A percentile compares a stretch with the other conserved stretches of the same genome.
Conservation (phyloP, 2,888 invertebrate species). For the Microctonus hyperodae region DNA sequence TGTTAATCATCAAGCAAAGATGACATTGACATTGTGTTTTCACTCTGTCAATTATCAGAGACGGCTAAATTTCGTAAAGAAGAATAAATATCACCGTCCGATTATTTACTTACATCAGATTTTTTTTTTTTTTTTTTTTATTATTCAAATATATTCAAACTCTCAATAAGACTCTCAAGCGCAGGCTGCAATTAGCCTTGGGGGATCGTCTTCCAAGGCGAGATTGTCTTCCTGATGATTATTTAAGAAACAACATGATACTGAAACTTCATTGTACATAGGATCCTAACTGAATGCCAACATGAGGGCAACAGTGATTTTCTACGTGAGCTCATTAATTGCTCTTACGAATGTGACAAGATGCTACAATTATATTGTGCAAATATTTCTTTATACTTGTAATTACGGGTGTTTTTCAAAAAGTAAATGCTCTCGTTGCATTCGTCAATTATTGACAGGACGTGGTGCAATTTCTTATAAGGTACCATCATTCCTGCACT, state of each 20-base stretch:
- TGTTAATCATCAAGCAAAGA: constrained; percentile 1
- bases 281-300: constrained; percentile 19
- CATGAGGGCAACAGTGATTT: constrained; percentile 9
- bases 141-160: neutral
- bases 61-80: constrained; percentile 9
- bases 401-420: constrained; percentile 4
- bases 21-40: constrained; percentile 16
- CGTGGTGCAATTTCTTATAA: constrained; percentile 47
- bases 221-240: constrained; percentile 26
- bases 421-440: constrained; percentile 22
- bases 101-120: constrained; percentile 26
- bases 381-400: constrained; percentile 20
- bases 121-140: constrained; percentile 9
- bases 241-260: constrained; percentile 21
- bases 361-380: constrained; percentile 15
- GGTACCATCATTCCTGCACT: constrained; percentile 56
- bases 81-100: constrained; percentile 21
- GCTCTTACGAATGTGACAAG: constrained; percentile 20
- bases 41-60: constrained; percentile 6
- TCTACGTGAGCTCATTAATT: constrained; percentile 25
- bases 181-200: neutral
- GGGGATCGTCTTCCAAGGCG: constrained; percentile 3
- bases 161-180: neutral
- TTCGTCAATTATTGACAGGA: constrained; percentile 43
- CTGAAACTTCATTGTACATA: constrained; percentile 28